phyloP scores from a whole-genome alignment of 2,113 vertebrate species.

The Lamprotornis superbus region DNA sequence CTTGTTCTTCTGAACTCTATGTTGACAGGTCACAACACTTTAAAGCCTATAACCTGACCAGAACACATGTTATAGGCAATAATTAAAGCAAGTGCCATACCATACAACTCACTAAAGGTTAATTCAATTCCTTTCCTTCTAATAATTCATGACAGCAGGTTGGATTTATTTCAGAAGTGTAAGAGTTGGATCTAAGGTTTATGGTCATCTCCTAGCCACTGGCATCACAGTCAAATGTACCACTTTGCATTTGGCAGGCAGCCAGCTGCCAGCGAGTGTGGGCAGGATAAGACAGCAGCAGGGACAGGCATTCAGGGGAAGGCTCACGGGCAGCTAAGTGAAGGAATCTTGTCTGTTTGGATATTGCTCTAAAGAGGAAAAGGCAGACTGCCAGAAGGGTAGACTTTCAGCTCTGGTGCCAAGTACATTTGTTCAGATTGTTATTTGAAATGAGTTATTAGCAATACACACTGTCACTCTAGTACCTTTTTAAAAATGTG shows the following conservation, averaged over 20 bases:
- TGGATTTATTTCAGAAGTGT: constrained; percentile 45
- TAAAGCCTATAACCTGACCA: not conserved
- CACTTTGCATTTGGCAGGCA: constrained; percentile 43
- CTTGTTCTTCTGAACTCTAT: not conserved
- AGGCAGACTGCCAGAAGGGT: constrained; percentile 35
- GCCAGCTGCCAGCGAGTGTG: constrained; percentile 15
- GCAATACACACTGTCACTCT: not conserved
- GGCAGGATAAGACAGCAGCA: not conserved
- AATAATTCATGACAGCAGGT: constrained; percentile 1
- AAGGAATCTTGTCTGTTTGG: constrained; percentile 49
- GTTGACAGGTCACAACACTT: not conserved
- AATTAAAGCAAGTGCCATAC: not conserved
- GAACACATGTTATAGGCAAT: not conserved
- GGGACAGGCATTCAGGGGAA: not conserved
- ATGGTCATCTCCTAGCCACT: constrained; percentile 41
- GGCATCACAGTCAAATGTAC: constrained; percentile 8
- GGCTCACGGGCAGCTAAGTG: constrained; percentile 12
- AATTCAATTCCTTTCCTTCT: not conserved
- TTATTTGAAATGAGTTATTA: constrained; percentile 32
- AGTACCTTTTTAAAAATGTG: not conserved
- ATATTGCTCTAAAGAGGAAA: constrained; percentile 17
- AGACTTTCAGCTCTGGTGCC: constrained; percentile 29
- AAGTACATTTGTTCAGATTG: not conserved
- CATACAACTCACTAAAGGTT: not conserved
- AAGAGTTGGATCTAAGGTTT: constrained; percentile 32